These are phyloP conservation scores for Chironomus riparius DNA, from an alignment of 2,888 invertebrate genomes.

Conservation along the genomic window DNA sequence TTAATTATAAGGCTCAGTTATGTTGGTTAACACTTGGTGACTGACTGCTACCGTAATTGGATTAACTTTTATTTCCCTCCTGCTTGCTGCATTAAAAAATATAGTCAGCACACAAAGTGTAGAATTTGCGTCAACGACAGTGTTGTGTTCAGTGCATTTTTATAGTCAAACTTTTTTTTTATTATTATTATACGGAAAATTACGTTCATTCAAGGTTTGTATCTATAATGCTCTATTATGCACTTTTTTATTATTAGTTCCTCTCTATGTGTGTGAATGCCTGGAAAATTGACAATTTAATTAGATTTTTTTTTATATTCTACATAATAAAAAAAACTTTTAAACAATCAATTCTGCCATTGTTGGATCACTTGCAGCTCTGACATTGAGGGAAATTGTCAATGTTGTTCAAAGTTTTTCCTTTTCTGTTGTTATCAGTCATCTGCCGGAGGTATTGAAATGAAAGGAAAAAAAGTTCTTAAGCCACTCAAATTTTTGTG, in stretches of 20 bases:
- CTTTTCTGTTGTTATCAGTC: background rate
- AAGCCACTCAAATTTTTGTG: background rate
- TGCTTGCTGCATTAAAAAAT: too few species aligned
- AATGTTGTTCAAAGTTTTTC: background rate
- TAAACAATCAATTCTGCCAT: too few species aligned
- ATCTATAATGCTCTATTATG: background rate
- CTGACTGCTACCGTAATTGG: constrained; percentile 7
- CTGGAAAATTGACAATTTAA: too few species aligned
- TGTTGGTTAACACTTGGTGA: constrained; percentile 6
- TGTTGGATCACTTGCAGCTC: background rate
- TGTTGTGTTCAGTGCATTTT: background rate
- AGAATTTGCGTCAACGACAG: background rate
- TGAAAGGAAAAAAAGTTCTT: background rate
- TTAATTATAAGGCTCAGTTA: background rate
- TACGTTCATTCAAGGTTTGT: background rate
- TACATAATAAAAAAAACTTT: too few species aligned
- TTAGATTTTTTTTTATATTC: too few species aligned
- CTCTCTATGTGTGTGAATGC: too few species aligned
- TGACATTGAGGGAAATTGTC: background rate
- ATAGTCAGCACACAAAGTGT: background rate
- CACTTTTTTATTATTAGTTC: background rate
- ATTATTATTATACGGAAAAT: too few species aligned
- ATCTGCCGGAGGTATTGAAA: background rate
- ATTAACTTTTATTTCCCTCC: background rate
- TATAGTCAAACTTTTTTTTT: background rate